A percentile compares a stretch with the other conserved stretches of the same genome.
Conservation (phyloP, 2,797 vertebrate species). For the Silurus aristotelis region DNA sequence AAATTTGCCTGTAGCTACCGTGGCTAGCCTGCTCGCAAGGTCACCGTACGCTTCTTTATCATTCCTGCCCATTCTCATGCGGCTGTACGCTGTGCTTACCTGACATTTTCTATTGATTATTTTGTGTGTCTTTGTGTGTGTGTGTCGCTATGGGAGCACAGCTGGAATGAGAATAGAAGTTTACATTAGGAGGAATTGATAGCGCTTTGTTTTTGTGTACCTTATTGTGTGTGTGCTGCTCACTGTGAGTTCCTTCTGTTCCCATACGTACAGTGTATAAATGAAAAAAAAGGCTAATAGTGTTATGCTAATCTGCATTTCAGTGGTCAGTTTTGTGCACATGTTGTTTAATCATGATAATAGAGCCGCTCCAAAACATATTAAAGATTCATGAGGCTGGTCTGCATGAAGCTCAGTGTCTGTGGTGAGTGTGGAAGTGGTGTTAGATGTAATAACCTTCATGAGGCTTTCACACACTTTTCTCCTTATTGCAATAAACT, state of each 20-base stretch:
- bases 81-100: background rate
- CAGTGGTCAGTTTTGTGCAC: conserved; percentile 20
- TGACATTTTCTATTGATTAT: conserved; percentile 48
- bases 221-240: background rate
- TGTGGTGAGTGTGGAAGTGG: conserved; percentile 19
- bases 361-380: conserved; percentile 4
- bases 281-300: background rate
- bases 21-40: background rate
- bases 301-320: conserved; percentile 39
- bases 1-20: background rate
- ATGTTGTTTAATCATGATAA: conserved; percentile 40
- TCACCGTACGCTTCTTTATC: background rate
- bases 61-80: background rate
- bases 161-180: conserved; percentile 28
- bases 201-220: background rate
- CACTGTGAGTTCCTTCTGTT: background rate
- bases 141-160: conserved; percentile 12
- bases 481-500: conserved; percentile 17
- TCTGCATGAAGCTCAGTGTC: conserved; percentile 35
- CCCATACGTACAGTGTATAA: background rate
- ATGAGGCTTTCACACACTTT: conserved; percentile 27
- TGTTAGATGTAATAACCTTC: conserved; percentile 24
- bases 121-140: conserved; percentile 23
- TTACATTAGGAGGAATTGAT: background rate
- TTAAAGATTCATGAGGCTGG: conserved; percentile 39